phyloP scores from a whole-genome alignment of 2,888 invertebrate genomes.

The Phaedon cochleariae region DNA sequence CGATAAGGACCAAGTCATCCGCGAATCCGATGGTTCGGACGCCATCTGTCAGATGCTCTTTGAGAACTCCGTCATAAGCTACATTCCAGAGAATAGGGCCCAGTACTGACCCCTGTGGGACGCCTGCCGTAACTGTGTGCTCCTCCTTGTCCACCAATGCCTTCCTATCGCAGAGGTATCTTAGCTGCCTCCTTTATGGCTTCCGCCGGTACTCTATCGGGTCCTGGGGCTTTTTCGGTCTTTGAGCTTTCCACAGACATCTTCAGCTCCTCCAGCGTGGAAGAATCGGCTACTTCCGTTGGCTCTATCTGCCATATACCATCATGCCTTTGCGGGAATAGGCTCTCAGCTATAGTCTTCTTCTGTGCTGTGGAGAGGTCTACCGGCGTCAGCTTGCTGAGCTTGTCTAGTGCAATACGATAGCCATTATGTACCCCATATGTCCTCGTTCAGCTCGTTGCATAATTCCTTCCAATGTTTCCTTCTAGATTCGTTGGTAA shows the following conservation, averaged over 20 bases:
- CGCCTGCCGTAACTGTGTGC: no score
- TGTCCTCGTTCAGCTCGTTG: slow-evolving; percentile 5
- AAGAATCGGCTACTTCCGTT: not conserved
- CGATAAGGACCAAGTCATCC: no score
- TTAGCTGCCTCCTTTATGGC: not conserved
- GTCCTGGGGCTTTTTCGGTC: not conserved
- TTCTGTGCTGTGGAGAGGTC: not conserved
- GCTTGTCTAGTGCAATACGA: not conserved
- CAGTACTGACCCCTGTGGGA: no score
- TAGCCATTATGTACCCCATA: slow-evolving; percentile 17
- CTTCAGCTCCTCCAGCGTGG: not conserved
- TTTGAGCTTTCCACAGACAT: not conserved
- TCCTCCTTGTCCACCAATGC: no score
- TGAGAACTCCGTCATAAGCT: no score
- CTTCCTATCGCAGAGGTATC: no score
- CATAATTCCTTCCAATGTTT: slow-evolving; percentile 7
- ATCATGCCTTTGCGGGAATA: no score
- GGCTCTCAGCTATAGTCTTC: not conserved
- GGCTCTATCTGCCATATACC: not conserved
- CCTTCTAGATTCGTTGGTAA: slow-evolving; percentile 5
- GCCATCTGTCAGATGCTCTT: no score
- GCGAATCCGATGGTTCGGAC: no score
- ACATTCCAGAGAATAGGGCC: no score
- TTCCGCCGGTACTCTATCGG: not conserved
- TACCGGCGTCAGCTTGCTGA: not conserved